These are phyloP conservation scores for Thunnus thynnus DNA, from an alignment of 2,113 vertebrate genomes.

Conservation along the genomic window DNA sequence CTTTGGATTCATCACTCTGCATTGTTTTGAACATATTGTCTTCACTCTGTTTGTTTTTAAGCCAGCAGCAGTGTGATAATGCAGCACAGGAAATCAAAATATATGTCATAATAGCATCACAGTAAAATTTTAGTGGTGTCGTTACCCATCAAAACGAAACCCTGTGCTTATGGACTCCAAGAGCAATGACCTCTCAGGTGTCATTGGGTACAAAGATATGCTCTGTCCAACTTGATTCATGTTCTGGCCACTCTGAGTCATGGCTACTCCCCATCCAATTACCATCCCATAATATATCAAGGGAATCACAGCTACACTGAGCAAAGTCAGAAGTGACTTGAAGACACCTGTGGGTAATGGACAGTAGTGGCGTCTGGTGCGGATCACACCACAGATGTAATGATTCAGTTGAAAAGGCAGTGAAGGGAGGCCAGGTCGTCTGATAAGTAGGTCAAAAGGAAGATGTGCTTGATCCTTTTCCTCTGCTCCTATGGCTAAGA, in stretches of 20 bases:
- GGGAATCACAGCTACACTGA: constrained; percentile 68
- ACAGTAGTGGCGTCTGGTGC: constrained; percentile 70
- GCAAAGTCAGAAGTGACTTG: constrained; percentile 71
- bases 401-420: constrained; percentile 59
- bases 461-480: constrained; percentile 59
- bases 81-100: constrained; percentile 19
- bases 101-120: constrained; percentile 26
- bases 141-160: constrained; percentile 49
- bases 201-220: constrained; percentile 71
- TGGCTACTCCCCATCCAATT: constrained; percentile 84
- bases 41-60: not conserved
- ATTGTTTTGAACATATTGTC: not conserved
- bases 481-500: constrained; percentile 40
- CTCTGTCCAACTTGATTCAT: constrained; percentile 84
- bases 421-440: constrained; percentile 59
- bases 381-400: constrained; percentile 67
- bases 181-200: constrained; percentile 63
- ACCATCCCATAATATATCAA: constrained; percentile 80
- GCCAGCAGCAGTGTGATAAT: not conserved
- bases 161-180: constrained; percentile 34
- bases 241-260: constrained; percentile 79
- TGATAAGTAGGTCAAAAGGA: constrained; percentile 79
- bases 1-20: not conserved
- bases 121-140: constrained; percentile 30
- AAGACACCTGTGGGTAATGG: constrained; percentile 81